Conservation (phyloP, 2,797 vertebrate genomes). For the Onychomys arenicola region DNA sequence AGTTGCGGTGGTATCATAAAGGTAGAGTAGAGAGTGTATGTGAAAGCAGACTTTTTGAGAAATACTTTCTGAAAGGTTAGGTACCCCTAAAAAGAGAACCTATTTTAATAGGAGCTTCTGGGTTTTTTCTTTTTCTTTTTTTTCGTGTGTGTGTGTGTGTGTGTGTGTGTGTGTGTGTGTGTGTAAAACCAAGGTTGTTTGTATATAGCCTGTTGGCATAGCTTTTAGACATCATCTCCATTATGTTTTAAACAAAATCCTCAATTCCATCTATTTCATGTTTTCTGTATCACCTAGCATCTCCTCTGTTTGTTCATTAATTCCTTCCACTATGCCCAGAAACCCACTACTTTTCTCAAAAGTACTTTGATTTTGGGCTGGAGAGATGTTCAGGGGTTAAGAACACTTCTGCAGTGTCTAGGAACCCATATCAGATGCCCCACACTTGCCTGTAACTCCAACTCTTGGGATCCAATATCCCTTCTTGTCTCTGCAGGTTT, state of each 20-base stretch:
- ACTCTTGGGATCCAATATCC: not conserved
- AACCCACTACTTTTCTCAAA: not conserved
- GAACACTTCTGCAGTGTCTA: not conserved
- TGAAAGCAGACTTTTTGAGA: slow-evolving; percentile 48
- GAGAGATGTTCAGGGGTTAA: not conserved
- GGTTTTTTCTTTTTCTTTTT: not conserved
- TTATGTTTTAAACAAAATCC: slow-evolving; percentile 24
- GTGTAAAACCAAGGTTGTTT: slow-evolving; percentile 15
- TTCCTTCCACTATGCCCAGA: not conserved
- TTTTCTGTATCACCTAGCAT: not conserved
- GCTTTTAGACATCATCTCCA: not conserved
- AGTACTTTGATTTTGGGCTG: not conserved
- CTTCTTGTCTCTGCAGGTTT: not conserved
- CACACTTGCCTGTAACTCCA: not conserved
- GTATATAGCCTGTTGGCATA: not conserved
- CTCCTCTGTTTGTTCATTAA: not conserved
- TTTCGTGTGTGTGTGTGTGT: not conserved
- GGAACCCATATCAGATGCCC: not conserved
- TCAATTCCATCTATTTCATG: slow-evolving; percentile 15
- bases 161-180: no score
- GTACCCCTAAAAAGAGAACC: not conserved
- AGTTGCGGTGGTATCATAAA: not conserved
- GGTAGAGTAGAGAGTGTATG: slow-evolving; percentile 39
- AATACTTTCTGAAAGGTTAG: slow-evolving; percentile 6
- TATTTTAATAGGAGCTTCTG: not conserved